Conservation (phyloP, 2,888 invertebrate species). For the Sarcophaga subvicina region DNA sequence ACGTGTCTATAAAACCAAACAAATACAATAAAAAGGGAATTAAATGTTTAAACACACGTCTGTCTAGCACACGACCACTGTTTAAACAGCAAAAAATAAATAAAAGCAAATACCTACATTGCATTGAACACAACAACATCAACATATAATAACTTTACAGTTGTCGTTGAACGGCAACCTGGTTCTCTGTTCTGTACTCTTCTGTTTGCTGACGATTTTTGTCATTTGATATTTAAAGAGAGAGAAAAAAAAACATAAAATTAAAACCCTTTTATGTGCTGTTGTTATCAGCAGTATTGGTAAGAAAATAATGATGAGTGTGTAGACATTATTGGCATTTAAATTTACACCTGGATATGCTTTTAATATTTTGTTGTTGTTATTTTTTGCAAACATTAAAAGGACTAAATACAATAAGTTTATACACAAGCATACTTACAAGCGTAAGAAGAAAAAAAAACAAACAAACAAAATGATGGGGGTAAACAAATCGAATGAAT, state of each 20-base stretch:
- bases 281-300: slow-evolving; percentile 18
- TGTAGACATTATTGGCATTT: slow-evolving; percentile 59
- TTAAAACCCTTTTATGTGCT: slow-evolving; percentile 41
- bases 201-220: slow-evolving; percentile 51
- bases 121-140: slow-evolving; percentile 6
- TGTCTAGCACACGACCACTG: slow-evolving; percentile 65
- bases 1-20: slow-evolving; percentile 35
- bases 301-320: background rate
- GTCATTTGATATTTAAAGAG: slow-evolving; percentile 49
- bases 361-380: slow-evolving; percentile 71
- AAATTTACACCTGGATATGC: slow-evolving; percentile 78
- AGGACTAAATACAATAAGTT: slow-evolving; percentile 31
- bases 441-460: slow-evolving; percentile 31
- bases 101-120: slow-evolving; percentile 10
- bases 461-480: background rate
- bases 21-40: slow-evolving; percentile 55
- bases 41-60: slow-evolving; percentile 58
- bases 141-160: slow-evolving; percentile 31
- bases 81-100: slow-evolving; percentile 46
- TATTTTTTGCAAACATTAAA: slow-evolving; percentile 61
- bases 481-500: background rate
- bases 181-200: background rate
- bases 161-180: slow-evolving; percentile 19
- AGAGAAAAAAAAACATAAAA: too few relatives aligned
- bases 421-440: background rate